phyloP scores from a whole-genome alignment of 2,113 vertebrate genomes.

The Austrofundulus limnaeus region DNA sequence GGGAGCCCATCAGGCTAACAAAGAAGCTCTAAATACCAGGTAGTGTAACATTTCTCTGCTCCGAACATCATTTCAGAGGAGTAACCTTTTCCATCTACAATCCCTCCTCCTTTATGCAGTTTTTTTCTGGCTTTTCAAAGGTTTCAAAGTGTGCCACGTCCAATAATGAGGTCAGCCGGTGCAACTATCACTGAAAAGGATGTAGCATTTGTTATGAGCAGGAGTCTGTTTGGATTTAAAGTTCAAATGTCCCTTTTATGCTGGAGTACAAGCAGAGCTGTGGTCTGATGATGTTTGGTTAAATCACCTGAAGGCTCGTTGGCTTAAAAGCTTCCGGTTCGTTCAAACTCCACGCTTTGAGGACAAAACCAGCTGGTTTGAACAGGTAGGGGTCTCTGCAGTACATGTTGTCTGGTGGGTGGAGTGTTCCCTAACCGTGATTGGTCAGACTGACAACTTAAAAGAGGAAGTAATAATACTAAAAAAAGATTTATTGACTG shows the following conservation, averaged over 20 bases:
- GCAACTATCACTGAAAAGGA: background rate
- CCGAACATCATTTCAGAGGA: background rate
- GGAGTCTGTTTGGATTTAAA: background rate
- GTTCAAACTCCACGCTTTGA: too few species aligned
- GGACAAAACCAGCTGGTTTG: too few species aligned
- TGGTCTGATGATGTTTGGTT: too few species aligned
- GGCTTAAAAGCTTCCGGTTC: too few species aligned
- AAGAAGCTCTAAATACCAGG: slow-evolving; percentile 28
- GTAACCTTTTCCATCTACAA: background rate
- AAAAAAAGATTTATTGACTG: too few species aligned
- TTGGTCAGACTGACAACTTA: too few species aligned
- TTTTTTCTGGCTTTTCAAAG: slow-evolving; percentile 1
- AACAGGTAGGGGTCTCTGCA: too few species aligned
- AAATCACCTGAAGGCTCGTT: too few species aligned
- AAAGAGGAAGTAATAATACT: too few species aligned
- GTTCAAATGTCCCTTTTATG: background rate
- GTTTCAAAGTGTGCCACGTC: background rate
- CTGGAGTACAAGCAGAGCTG: background rate
- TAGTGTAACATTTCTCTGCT: slow-evolving; percentile 2
- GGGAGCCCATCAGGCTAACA: slow-evolving; percentile 22
- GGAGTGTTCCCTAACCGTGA: too few species aligned
- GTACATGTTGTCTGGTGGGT: too few species aligned
- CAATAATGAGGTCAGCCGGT: too few species aligned
- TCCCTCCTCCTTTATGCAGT: background rate
- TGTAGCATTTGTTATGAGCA: background rate